These are phyloP conservation scores for Strongylocentrotus purpuratus DNA, from an alignment of 35 echinoderm and acorn worm species.

Conservation along the genomic window DNA sequence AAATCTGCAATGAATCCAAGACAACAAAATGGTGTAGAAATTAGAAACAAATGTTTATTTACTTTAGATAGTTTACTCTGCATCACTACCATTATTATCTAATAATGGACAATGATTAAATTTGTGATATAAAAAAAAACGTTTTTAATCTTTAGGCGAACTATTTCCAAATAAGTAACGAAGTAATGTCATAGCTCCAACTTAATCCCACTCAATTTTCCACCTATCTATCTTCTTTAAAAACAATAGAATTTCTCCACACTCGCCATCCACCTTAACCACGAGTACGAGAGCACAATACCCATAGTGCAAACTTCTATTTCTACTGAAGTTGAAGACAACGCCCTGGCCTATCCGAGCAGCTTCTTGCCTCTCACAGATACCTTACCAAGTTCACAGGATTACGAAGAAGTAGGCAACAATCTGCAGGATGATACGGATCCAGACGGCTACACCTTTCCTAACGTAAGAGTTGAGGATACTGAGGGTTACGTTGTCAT, in stretches of 20 bases:
- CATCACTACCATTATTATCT: too few relatives aligned
- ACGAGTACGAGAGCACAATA: not conserved
- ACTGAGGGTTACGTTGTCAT: not conserved
- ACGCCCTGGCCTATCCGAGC: not conserved
- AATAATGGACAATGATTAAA: not conserved
- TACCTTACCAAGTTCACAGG: not conserved
- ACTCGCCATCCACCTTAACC: not conserved
- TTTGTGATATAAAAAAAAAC: not conserved
- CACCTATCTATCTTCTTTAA: not conserved
- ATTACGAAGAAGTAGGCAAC: not conserved
- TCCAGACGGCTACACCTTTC: not conserved
- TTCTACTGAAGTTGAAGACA: not conserved
- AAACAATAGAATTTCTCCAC: not conserved
- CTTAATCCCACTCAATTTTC: not conserved
- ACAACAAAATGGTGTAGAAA: too few relatives aligned
- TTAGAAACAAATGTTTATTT: too few relatives aligned
- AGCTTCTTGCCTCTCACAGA: not conserved
- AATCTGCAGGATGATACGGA: not conserved
- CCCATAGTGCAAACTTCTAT: not conserved
- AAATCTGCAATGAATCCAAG: too few relatives aligned
- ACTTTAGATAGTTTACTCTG: too few relatives aligned
- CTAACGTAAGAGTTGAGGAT: not conserved
- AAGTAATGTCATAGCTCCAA: not conserved
- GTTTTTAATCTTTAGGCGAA: not conserved
- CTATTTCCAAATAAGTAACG: not conserved